Evolutionary conservation across 2,797 vertebrate species (phyloP), one percentile per base, ranked within the genome.

Genomic region (Anolis apletophallus): DNA sequence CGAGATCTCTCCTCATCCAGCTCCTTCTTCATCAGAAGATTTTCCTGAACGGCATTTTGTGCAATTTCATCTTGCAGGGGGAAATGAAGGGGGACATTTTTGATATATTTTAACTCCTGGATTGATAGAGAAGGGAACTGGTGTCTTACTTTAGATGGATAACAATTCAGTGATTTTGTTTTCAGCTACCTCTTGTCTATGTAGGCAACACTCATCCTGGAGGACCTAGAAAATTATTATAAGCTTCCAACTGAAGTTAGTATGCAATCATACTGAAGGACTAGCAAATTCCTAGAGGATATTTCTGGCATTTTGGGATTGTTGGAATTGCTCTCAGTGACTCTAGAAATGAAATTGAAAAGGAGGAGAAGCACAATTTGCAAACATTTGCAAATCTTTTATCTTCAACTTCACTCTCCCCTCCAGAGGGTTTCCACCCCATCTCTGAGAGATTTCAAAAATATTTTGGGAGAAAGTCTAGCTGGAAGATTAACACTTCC

Each of bases 1-100:
- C 97, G 97, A 75, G 96, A 96, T 0, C 98, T 93, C 87, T 99
- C 98, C 0, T 96, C 97, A 16, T 99, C 97, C 89, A 99, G 94
- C 73, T 99, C 98, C 0, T 94, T 93, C 94, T 97, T 97, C 89
- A 98, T 92, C 84, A 92, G 92, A 0, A 91, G 89, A 0, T 88
- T 95, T 87, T 97, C 97, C 80, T 95, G 96, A 84, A 88, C 82
- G 0, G 95, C 93, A 21, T 78, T 95, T 88, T 0, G 92, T 50
- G 95, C 83, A 90, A 94, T 89, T 79, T 94, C 95, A 84, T 93
- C 96, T 97, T 94, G 59, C 32, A 36, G 21, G 23, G 23, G 36
- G 59, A 77, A 40, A 10, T 10, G 12, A 5, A 32, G 13, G 72
- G 21, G 16, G 40, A 12, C 14, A 3, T 36, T 10, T 8, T 14